Evolutionary conservation across 1,140 invertebrate species (phyloP).

Genomic region (Neodiprion fabricii): DNA sequence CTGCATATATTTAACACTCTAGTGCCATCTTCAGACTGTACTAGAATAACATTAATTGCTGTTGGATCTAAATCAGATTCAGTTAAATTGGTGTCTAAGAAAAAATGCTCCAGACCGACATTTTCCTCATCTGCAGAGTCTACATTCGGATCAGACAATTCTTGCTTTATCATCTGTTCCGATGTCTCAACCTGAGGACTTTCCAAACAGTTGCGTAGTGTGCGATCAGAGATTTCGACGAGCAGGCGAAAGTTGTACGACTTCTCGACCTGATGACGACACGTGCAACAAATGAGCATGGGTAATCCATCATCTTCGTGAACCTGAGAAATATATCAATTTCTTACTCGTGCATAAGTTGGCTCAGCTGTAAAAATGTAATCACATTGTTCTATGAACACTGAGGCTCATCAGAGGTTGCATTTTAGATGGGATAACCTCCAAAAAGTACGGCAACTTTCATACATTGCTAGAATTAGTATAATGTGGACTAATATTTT

Average conservation of each 20-base stretch:
- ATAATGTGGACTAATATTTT: background rate
- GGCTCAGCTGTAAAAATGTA: no score
- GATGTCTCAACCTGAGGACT: background rate
- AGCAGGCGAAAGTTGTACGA: conserved; percentile 40
- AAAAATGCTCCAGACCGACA: conserved; percentile 16
- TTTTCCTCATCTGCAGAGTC: conserved; percentile 19
- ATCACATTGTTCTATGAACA: background rate
- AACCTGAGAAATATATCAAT: conserved; percentile 27
- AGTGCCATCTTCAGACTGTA: conserved; percentile 28
- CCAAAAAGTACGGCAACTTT: background rate
- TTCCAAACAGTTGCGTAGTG: conserved; percentile 33
- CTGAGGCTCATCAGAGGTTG: background rate
- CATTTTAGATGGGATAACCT: background rate
- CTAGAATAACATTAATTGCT: conserved; percentile 29
- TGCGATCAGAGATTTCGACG: conserved; percentile 42
- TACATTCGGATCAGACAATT: conserved; percentile 18
- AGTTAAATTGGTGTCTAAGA: conserved; percentile 27
- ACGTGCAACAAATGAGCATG: conserved; percentile 35
- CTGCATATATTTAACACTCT: conserved; percentile 30
- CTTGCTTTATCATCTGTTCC: conserved; percentile 16
- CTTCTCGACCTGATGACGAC: conserved; percentile 36
- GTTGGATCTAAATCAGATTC: conserved; percentile 24
- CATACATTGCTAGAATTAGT: background rate
- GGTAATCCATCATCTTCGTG: conserved; percentile 36
- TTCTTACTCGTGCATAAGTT: no score